Evolutionary conservation across 2,113 vertebrate genomes (phyloP).

Genomic region (Lepus americanus): DNA sequence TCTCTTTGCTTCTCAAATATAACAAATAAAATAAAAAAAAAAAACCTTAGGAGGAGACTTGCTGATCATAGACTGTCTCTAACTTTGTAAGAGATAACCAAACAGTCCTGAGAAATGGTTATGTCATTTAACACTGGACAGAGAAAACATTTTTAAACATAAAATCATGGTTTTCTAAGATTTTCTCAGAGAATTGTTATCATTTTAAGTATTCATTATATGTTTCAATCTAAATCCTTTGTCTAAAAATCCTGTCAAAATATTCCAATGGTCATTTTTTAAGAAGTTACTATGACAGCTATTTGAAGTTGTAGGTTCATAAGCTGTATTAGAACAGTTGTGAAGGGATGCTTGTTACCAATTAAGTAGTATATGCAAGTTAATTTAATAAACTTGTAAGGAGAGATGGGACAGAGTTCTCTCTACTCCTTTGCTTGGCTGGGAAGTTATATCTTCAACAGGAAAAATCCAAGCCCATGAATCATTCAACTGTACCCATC

Average conservation of each 20-base stretch:
- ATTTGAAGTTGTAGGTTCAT: not conserved
- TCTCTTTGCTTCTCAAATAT: too few species aligned
- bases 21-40: too few species aligned
- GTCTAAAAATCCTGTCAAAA: slow-evolving; percentile 33
- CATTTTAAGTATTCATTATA: not conserved
- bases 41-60: not conserved
- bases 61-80: not conserved
- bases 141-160: not conserved
- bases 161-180: not conserved
- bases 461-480: not conserved
- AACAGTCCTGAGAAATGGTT: not conserved
- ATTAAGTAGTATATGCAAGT: not conserved
- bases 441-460: not conserved
- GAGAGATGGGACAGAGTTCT: not conserved
- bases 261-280: not conserved
- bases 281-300: not conserved
- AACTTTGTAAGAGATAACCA: not conserved
- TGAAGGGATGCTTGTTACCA: not conserved
- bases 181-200: not conserved
- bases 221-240: not conserved
- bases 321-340: not conserved
- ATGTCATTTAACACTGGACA: not conserved
- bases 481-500: not conserved
- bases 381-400: not conserved
- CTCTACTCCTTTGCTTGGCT: not conserved